Evolutionary conservation across 2,797 vertebrate genomes (phyloP), one percentile per base, ranked within the genome.

Genomic region (Toxotes lorentzi): DNA sequence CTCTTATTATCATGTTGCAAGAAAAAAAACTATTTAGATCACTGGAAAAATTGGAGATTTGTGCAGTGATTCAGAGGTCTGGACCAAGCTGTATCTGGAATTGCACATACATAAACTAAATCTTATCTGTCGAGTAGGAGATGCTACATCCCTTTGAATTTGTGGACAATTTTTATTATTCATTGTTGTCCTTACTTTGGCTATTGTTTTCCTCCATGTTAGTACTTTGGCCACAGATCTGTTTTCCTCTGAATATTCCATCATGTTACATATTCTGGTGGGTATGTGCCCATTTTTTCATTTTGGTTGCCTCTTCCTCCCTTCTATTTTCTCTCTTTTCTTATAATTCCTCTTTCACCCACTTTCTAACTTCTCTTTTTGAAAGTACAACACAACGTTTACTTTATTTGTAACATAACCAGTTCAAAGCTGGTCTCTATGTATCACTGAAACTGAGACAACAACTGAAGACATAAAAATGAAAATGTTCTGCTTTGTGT

Each of bases 401-500:
- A 50, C 16, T 50, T 34, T 8, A 12, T n/a, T 47, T 27, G 17
- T 38, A 23, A 30, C 10, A 8, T 21, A 59, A 48, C 45, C 9
- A 43, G 32, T 34, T 54, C 8, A 35, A 58, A 56, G n/a, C 40
- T 21, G 13, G 23, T 40, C n/a, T 12, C 43, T 10, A 5, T 51
- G 11, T 60, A 51, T 45, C 51, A 6, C 17, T 53, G 14, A 61
- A 62, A 70, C 11, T 6, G 6, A 73, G 43, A 47, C 12, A 51
- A 23, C 40, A 50, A 53, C 32, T 11, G n/a, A 72, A n/a, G 41
- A 70, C 62, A 61, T 71, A 17, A 62, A 65, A 54, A 64, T 69
- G 21, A 62, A 65, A 54, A 64, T 21, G 27, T 50, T 87, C 72
- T 86, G 82, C 23, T 82, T 71, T 59, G 51, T 56, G 53, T 89